phyloP scores from a whole-genome alignment of 1,140 invertebrate species.

The Macrosteles quadrilineatus region DNA sequence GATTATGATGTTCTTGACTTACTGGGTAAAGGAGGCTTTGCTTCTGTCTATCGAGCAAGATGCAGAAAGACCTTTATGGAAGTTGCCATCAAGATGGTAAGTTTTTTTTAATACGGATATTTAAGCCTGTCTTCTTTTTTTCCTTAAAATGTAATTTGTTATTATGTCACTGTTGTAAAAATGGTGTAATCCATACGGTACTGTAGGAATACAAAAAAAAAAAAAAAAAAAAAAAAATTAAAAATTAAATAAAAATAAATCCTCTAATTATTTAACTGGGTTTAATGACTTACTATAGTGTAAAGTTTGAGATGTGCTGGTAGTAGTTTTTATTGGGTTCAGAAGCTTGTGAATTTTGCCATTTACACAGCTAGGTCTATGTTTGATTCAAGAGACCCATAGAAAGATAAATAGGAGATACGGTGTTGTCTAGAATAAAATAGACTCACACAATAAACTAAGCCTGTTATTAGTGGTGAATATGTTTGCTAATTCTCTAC shows the following conservation, averaged over 20 bases:
- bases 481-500: background rate
- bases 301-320: background rate
- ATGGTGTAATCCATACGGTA: constrained; percentile 37
- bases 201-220: background rate
- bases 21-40: constrained; percentile 93
- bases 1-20: constrained; percentile 86
- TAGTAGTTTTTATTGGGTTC: no score
- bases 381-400: no score
- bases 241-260: background rate
- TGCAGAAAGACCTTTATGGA: constrained; percentile 70
- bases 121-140: constrained; percentile 23
- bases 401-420: constrained; percentile 4
- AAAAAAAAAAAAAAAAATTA: background rate
- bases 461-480: background rate
- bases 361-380: no score
- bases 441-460: background rate
- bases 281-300: background rate
- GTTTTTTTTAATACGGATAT: background rate
- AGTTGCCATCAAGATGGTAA: constrained; percentile 56
- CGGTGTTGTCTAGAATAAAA: background rate
- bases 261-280: background rate
- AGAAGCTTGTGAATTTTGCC: no score
- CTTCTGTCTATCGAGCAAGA: constrained; percentile 84
- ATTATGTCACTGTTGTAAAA: constrained; percentile 8
- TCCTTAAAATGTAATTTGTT: constrained; percentile 31